Evolutionary conservation across 2,113 vertebrate genomes (phyloP), one percentile per base, ranked within the genome.

Genomic region (Sprattus sprattus): DNA sequence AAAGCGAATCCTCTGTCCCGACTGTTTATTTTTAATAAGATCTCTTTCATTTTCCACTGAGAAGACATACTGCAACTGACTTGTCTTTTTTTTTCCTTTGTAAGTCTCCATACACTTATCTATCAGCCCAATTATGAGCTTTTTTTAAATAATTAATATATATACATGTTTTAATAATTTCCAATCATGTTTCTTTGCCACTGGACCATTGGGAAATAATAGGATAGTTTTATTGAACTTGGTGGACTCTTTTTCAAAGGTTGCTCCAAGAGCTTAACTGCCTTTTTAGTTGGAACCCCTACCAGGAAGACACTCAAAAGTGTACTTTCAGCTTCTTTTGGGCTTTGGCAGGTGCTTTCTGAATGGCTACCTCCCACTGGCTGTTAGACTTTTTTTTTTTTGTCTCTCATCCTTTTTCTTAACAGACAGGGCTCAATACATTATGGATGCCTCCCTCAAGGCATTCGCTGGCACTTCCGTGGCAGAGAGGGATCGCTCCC

Each of bases 401-500:
- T 39, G 39, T 39, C 18, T 22, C 8, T 22, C 6, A 20, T 54
- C 85, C 2, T 10, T 1, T 87, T 67, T 81, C 46, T 50, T 81
- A 82, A 28, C 8, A 57, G 80, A 71, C 85, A 84, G 22, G 47
- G 81, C 50, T 83, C 80, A 84, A 88, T 86, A 28, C 54, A 81
- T 88, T 85, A 84, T 44, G 16, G 45, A 82, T 49, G 28, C 22
- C 80, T 89, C 80, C 20, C 82, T 50, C n/a, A 44, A 80, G 85
- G 22, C 83, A 57, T 84, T 71, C 84, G 64, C 84, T 54, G 28
- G 47, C 67, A 80, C 85, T 47, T 78, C 83, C 71, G 25, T 22
- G 50, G 78, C 81, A 90, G 86, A 90, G 91, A 85, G 88, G 71
- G 84, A 92, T 92, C 83, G 82, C 88, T 91, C 89, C 86, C 86